These are phyloP conservation scores for Acronicta leporina DNA, from an alignment of 2,888 invertebrate species.

Conservation along the genomic window DNA sequence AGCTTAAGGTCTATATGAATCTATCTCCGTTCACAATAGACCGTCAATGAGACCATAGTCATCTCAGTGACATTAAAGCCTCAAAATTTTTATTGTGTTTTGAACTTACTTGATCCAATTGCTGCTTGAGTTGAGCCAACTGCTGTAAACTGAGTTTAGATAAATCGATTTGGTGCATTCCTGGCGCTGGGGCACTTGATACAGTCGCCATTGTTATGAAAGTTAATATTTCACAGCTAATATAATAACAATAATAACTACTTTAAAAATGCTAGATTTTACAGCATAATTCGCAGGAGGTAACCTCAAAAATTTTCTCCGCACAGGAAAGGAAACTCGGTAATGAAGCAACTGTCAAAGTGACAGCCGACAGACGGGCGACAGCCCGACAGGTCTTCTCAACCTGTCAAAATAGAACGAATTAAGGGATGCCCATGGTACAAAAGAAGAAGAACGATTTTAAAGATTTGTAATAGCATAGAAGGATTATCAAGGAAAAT, in stretches of 20 bases:
- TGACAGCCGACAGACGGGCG: too few species aligned
- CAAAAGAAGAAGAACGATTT: too few species aligned
- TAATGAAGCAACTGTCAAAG: slow-evolving; percentile 5
- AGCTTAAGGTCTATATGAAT: too few species aligned
- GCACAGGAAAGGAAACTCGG: background rate
- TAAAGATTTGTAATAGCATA: too few species aligned
- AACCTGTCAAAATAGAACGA: too few species aligned
- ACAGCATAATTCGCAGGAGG: slow-evolving; percentile 34
- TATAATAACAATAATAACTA: slow-evolving; percentile 32
- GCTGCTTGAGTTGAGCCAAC: slow-evolving; percentile 95
- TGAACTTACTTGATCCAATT: slow-evolving; percentile 93
- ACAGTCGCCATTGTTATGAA: slow-evolving; percentile 89
- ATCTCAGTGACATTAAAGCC: too few species aligned
- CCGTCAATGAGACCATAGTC: too few species aligned
- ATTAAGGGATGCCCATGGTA: too few species aligned
- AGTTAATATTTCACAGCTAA: slow-evolving; percentile 30
- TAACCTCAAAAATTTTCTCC: slow-evolving; percentile 51
- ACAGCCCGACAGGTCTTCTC: too few species aligned
- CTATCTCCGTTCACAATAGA: too few species aligned
- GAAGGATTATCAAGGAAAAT: too few species aligned
- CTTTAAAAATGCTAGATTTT: slow-evolving; percentile 31
- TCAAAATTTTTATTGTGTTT: background rate
- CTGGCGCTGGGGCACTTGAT: slow-evolving; percentile 90
- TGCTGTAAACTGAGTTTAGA: slow-evolving; percentile 94
- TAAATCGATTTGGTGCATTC: slow-evolving; percentile 94